Evolutionary conservation across 2,888 invertebrate genomes (phyloP).

Genomic region (Drosophila quinaria): DNA sequence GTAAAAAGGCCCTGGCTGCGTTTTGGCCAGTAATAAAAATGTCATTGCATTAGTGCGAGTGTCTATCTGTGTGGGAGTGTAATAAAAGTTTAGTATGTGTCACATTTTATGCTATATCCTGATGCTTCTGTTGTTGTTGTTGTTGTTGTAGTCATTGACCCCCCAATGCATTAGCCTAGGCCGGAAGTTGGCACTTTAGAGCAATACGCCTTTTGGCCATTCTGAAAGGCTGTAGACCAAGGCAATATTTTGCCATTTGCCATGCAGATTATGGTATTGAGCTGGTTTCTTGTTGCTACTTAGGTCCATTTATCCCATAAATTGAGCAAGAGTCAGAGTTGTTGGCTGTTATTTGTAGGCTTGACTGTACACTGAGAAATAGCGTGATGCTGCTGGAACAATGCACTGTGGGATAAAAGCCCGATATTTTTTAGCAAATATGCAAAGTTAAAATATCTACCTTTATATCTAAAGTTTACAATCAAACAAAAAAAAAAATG

Average conservation of each 20-base stretch:
- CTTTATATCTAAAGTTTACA: no score
- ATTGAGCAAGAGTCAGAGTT: slow-evolving; percentile 1
- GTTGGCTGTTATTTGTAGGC: slow-evolving; percentile 17
- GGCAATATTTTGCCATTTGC: slow-evolving; percentile 59
- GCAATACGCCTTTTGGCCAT: slow-evolving; percentile 43
- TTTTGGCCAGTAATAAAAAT: slow-evolving; percentile 76
- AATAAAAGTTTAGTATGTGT: slow-evolving; percentile 79
- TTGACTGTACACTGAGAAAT: slow-evolving; percentile 28
- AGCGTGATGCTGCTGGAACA: slow-evolving; percentile 5
- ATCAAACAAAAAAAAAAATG: no score
- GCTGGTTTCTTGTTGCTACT: not conserved
- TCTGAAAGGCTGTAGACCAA: slow-evolving; percentile 41
- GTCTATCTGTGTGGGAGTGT: slow-evolving; percentile 39
- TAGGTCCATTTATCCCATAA: not conserved
- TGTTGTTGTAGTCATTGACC: slow-evolving; percentile 29
- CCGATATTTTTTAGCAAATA: no score
- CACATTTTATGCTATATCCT: slow-evolving; percentile 66
- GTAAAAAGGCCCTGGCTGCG: slow-evolving; percentile 62
- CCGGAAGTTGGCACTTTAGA: slow-evolving; percentile 76
- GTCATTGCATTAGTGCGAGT: slow-evolving; percentile 74
- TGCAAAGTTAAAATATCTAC: no score
- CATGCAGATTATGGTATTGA: slow-evolving; percentile 60
- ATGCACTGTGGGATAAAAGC: not conserved
- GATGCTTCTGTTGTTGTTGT: slow-evolving; percentile 30
- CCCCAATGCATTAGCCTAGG: slow-evolving; percentile 60